A percentile compares a stretch with the other conserved stretches of the same genome.
These are phyloP conservation scores for Tadarida brasiliensis DNA, from an alignment of 2,797 vertebrate genomes.

Conservation along the genomic window DNA sequence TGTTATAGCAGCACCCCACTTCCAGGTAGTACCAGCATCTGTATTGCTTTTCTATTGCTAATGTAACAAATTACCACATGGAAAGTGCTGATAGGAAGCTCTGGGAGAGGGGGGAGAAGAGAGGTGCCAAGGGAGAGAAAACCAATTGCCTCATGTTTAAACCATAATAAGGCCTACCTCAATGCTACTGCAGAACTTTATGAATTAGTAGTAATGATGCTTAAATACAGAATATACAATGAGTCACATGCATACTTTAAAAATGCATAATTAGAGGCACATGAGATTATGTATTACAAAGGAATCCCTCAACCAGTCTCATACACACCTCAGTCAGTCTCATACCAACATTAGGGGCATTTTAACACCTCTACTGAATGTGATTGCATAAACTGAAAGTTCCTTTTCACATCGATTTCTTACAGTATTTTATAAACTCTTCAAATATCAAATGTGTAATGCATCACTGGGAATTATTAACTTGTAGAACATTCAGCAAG, in stretches of 20 bases:
- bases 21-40: not conserved
- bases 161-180: not conserved
- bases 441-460: not conserved
- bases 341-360: not conserved
- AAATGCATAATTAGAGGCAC: not conserved
- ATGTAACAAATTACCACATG: not conserved
- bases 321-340: not conserved
- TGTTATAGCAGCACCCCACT: not conserved
- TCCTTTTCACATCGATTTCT: not conserved
- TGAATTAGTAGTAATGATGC: not conserved
- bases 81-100: not conserved
- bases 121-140: not conserved
- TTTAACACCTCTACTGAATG: not conserved
- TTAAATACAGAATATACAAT: not conserved
- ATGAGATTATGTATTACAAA: not conserved
- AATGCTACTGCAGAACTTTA: not conserved
- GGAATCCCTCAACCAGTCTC: not conserved
- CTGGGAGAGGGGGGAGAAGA: accelerated
- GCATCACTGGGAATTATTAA: not conserved
- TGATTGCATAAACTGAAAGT: not conserved
- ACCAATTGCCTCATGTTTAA: not conserved
- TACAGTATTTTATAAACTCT: not conserved
- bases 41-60: not conserved
- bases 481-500: not conserved
- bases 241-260: not conserved